Base-by-base conservation (phyloP, 1,140 invertebrate species). In the Aphis gossypii region DNA sequence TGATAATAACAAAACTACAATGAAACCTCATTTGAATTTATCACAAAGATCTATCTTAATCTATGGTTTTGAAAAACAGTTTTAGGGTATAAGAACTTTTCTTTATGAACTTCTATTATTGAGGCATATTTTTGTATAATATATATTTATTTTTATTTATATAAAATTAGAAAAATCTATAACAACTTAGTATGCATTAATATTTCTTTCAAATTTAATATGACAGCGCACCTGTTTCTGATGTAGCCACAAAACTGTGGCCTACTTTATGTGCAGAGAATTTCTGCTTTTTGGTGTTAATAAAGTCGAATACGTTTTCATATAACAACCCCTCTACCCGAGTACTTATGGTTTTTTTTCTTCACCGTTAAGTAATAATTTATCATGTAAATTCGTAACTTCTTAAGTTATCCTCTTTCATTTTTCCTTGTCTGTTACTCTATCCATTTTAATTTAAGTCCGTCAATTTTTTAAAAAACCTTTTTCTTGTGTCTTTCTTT, bases 201-300 rank as follows among this genome's bases (percentile, higher is more conserved):
- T 76, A 76, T 76, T 76, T 76, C 60, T 68, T 68, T 68, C 60
- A n/a, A 68, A 68, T 68, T 68, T 68, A 68, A 76, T 76, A 76
- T 76, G 60, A 76, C 60, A n/a, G 60, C 30, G 60, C 60, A 76
- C 60, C 60, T 76, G 60, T n/a, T n/a, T 76, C 30, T 76, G 60
- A n/a, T 76, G n/a, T n/a, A n/a, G 60, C n/a, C 30, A 76, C 60
- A 76, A 76, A 76, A 76, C 60, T 76, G 60, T 76, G 30, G 60
- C 60, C 30, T 76, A 76, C 60, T 76, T 76, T 76, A 76, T 76
- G 30, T n/a, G 60, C 30, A 76, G 30, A n/a, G 60, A 18, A 76
- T 76, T 30, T 76, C 14, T 76, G 60, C 60, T n/a, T 76, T 76
- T 76, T 76, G 60, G 60, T 76, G 60, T 76, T 76, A 76, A 76